Conservation (phyloP, 2,888 invertebrate genomes). For the Pyrrhosoma nymphula region DNA sequence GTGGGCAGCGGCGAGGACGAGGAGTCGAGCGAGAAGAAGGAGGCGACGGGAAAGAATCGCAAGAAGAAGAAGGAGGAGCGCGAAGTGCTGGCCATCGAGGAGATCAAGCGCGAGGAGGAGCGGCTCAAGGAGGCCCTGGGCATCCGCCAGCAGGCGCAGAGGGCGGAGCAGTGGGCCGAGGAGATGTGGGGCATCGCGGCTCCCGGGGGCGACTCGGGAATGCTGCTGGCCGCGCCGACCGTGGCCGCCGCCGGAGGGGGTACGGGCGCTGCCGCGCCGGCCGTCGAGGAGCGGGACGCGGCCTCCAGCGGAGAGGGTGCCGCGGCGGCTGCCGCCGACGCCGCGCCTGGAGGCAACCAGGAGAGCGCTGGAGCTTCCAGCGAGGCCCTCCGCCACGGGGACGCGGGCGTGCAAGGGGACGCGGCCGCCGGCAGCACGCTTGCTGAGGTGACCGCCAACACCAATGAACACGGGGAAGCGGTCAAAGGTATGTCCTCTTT, state of each 20-base stretch:
- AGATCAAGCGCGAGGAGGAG: constrained; percentile 68
- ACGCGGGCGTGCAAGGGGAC: background rate
- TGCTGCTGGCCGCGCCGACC: background rate
- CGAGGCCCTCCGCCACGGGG: background rate
- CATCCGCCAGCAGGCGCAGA: constrained; percentile 39
- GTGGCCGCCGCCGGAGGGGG: background rate
- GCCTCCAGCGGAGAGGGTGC: background rate
- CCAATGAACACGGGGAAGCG: background rate
- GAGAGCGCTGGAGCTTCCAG: background rate
- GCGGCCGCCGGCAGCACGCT: background rate
- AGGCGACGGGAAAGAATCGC: constrained; percentile 33
- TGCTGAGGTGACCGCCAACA: background rate
- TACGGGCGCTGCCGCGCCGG: background rate
- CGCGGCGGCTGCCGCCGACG: background rate
- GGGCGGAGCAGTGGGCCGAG: constrained; percentile 57
- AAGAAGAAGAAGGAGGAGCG: constrained; percentile 32
- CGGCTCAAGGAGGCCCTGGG: constrained; percentile 60
- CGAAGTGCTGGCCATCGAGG: constrained; percentile 59
- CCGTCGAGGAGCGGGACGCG: background rate
- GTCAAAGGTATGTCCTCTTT: constrained; percentile 19
- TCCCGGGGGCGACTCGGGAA: background rate
- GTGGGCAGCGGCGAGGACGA: constrained; percentile 63
- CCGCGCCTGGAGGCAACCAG: background rate
- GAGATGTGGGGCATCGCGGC: constrained; percentile 45
- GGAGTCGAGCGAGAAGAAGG: constrained; percentile 51